Evolutionary conservation across 2,113 vertebrate species (phyloP).

Genomic region (Lathamus discolor): DNA sequence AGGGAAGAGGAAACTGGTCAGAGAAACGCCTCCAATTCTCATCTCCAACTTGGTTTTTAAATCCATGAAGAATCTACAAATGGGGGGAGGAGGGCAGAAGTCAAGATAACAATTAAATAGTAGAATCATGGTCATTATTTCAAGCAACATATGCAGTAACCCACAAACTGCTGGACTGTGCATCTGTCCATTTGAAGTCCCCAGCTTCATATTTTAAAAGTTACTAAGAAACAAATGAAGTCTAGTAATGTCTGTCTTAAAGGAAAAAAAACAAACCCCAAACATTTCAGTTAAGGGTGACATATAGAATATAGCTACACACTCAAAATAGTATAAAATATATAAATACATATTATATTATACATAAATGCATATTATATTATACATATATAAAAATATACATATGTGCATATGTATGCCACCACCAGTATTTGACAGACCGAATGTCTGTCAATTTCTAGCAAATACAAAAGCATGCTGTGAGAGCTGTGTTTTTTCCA

Average conservation of each 20-base stretch:
- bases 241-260: background rate
- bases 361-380: too few relatives aligned
- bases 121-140: background rate
- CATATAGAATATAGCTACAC: background rate
- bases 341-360: background rate
- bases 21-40: slow-evolving; percentile 97
- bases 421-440: background rate
- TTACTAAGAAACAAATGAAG: background rate
- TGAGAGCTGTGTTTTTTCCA: background rate
- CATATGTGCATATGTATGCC: background rate
- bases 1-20: slow-evolving; percentile 96
- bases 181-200: background rate
- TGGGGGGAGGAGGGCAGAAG: background rate
- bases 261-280: background rate
- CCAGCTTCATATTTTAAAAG: background rate
- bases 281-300: background rate
- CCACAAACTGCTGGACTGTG: background rate
- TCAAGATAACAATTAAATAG: background rate
- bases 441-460: background rate
- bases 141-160: background rate
- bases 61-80: slow-evolving; percentile 94
- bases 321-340: background rate
- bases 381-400: background rate
- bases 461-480: background rate
- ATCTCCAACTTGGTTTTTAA: slow-evolving; percentile 98